Conservation (phyloP, 1,140 invertebrate genomes). For the Caenorhabditis latens region DNA sequence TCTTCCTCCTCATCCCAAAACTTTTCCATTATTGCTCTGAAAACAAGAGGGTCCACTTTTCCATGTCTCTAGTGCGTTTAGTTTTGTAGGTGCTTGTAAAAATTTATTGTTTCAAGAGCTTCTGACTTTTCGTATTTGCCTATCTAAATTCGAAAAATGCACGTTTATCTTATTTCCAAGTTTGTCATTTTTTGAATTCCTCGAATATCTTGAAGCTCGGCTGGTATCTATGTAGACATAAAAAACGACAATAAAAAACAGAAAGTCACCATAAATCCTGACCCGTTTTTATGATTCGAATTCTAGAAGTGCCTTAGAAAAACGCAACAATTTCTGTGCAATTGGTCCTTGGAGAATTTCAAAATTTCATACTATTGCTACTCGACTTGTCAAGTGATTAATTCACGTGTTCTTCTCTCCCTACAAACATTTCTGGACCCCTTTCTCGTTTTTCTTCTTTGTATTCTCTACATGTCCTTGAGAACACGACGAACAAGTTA, state of each 20-base stretch:
- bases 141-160: no score
- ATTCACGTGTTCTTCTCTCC: slow-evolving; percentile 39
- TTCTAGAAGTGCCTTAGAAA: not conserved
- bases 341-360: slow-evolving; percentile 29
- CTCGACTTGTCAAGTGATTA: slow-evolving; percentile 46
- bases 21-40: slow-evolving; percentile 51
- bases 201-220: no score
- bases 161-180: no score
- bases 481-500: slow-evolving; percentile 40
- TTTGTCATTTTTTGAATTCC: no score
- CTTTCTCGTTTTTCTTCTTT: not conserved
- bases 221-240: not conserved
- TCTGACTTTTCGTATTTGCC: not conserved
- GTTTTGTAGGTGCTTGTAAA: slow-evolving; percentile 1
- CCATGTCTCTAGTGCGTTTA: not conserved
- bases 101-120: not conserved
- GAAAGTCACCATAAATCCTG: not conserved
- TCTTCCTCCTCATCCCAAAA: slow-evolving; percentile 8
- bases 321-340: slow-evolving; percentile 13
- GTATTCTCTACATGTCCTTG: not conserved
- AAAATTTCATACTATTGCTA: not conserved
- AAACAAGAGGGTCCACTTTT: slow-evolving; percentile 41
- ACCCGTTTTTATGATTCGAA: slow-evolving; percentile 7
- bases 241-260: not conserved
- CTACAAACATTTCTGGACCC: slow-evolving; percentile 10